Conservation (phyloP, 2,888 invertebrate genomes). For the Exephanes ischioxanthus region DNA sequence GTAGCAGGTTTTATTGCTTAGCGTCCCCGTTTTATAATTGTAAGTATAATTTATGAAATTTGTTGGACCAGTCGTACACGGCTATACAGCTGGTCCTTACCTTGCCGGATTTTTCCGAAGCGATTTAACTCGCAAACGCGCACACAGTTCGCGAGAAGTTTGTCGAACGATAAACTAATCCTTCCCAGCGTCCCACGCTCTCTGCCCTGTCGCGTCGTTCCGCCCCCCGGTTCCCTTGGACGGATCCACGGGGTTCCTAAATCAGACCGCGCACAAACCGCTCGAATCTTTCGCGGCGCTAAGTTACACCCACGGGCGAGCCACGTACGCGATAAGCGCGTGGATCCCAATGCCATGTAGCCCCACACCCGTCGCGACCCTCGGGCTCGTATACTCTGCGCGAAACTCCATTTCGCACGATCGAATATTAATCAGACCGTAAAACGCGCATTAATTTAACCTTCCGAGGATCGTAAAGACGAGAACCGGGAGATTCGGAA, state of each 20-base stretch:
- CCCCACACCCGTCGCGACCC: background rate
- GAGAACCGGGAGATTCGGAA: background rate
- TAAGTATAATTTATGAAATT: no score
- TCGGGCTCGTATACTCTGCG: no score
- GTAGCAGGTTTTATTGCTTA: no score
- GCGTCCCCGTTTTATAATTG: no score
- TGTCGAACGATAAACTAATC: background rate
- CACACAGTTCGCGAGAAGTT: background rate
- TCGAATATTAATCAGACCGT: constrained; percentile 45
- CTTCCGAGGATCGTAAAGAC: constrained; percentile 19
- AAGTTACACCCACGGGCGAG: constrained; percentile 19
- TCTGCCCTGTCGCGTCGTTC: background rate
- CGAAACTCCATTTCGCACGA: constrained; percentile 15
- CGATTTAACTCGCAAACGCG: no score
- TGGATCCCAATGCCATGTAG: background rate
- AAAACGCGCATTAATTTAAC: constrained; percentile 37
- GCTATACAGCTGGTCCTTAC: no score
- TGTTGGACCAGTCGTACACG: no score
- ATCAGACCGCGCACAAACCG: constrained; percentile 27
- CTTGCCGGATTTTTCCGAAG: no score
- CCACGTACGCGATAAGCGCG: constrained; percentile 2
- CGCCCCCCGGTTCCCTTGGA: background rate
- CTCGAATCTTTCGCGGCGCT: background rate
- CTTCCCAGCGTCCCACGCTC: background rate
- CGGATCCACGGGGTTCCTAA: constrained; percentile 32